Base-by-base conservation (phyloP, 2,888 invertebrate genomes). In the Leptopilina syphax region DNA sequence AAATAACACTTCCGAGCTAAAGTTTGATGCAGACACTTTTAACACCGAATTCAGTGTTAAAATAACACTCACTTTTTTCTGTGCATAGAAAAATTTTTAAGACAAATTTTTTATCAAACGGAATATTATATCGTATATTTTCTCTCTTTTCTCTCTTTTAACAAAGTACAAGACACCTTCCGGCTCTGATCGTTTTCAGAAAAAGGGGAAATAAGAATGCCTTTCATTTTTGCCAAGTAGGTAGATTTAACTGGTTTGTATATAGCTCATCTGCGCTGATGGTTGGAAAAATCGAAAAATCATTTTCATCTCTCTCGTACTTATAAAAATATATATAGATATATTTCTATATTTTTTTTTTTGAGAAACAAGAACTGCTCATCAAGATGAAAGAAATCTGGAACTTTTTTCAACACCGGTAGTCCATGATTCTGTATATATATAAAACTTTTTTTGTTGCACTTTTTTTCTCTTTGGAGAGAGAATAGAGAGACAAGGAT, bases 371-470 rank as follows among this genome's bases (percentile, higher is more conserved):
- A 50, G 65, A 65, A 12, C 44, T 18, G 50, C 65, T 77, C 65
- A 34, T 66, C 68, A 44, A 78, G 78, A 78, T 78, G 47, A 78
- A 78, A 78, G 78, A 60, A 67, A 68, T 13, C 67, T 18, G 68
- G n/a, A 78, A 70, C 41, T 41, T 68, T 78, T 78, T 67, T 60
- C 78, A 60, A 78, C 78, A 78, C 78, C 41, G 67, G 24, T 65
- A 50, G 57, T 76, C 60, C 65, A 12, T 10, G 9, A 10, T 50
- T 10, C 47, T 47, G 8, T 47, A 7, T 47, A 9, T 10, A 3
- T 50, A 3, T 50, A 9, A 2, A 8, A 10, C 50, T 1, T 12
- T 50, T 50, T 50, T 50, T 50, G 18, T 50, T 8, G 50, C 9
- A 50, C 50, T 50, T 9, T 47, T 50, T 54, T n/a, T 76, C 57